Evolutionary conservation across 1,140 invertebrate genomes (phyloP).

Genomic region (Zaprionus ornatus): DNA sequence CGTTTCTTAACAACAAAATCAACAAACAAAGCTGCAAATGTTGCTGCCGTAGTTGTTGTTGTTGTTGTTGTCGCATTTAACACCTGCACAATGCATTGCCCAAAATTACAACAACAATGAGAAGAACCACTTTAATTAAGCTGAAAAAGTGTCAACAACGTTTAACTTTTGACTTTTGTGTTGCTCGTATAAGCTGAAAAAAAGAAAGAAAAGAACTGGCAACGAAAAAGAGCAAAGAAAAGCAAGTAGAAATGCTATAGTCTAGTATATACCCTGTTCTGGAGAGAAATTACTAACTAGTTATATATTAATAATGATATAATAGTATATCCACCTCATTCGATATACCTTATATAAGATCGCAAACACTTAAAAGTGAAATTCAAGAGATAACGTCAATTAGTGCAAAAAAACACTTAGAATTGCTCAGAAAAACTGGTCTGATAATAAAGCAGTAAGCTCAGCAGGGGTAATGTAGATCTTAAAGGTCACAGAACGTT

Average conservation of each 20-base stretch:
- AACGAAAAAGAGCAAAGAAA: background rate
- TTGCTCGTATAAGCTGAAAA: conserved; percentile 22
- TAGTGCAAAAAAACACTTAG: too few relatives aligned
- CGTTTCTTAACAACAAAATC: conserved; percentile 40
- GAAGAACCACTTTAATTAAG: conserved; percentile 39
- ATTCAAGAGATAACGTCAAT: too few relatives aligned
- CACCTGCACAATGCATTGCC: conserved; percentile 58
- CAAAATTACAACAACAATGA: conserved; percentile 42
- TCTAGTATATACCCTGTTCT: background rate
- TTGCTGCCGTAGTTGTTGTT: conserved; percentile 48
- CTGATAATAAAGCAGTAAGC: too few relatives aligned
- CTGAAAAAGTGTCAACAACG: conserved; percentile 55
- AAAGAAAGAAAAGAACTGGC: conserved; percentile 10
- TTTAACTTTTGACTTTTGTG: conserved; percentile 55
- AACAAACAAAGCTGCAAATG: conserved; percentile 48
- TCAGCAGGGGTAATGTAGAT: too few relatives aligned
- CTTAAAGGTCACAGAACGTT: too few relatives aligned
- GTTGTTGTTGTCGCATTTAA: conserved; percentile 35
- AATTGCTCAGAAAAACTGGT: too few relatives aligned
- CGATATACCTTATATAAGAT: too few relatives aligned
- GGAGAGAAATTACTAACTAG: too few relatives aligned
- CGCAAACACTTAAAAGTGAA: too few relatives aligned
- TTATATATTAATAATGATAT: too few relatives aligned
- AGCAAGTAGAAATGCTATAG: background rate
- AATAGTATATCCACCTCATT: too few relatives aligned